A percentile compares a stretch with the other conserved stretches of the same genome.
Evolutionary conservation across 2,797 vertebrate species (phyloP).

Genomic region (Periparus ater): DNA sequence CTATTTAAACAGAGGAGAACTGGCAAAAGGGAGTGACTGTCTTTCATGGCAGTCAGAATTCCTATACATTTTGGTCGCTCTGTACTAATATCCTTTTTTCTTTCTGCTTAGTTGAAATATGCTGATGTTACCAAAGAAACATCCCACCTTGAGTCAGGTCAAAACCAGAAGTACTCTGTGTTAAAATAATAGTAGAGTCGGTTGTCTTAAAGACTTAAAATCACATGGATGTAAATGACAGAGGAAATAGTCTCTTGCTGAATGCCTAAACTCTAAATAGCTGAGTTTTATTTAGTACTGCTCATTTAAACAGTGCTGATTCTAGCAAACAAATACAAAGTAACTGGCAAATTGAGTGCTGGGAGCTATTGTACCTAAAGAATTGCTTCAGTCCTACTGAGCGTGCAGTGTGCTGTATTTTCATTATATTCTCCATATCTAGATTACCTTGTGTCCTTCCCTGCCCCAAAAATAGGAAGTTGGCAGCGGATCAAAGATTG

Average conservation of each 20-base stretch:
- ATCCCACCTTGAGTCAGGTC: background rate
- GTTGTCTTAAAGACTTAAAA: background rate
- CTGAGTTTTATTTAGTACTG: background rate
- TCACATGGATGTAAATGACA: background rate
- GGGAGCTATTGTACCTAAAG: background rate
- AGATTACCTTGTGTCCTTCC: background rate
- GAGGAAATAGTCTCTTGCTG: background rate
- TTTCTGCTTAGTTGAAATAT: background rate
- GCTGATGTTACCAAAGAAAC: background rate
- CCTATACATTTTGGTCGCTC: background rate
- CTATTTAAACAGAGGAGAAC: background rate
- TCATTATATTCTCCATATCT: background rate
- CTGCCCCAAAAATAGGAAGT: background rate
- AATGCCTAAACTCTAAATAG: background rate
- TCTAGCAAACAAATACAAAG: background rate
- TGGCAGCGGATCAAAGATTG: background rate
- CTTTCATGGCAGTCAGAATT: background rate
- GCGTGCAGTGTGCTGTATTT: background rate
- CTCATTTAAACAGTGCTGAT: background rate
- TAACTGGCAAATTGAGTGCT: background rate
- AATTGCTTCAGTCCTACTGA: background rate
- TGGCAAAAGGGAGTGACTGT: background rate
- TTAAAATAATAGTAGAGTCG: background rate
- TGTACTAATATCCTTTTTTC: background rate
- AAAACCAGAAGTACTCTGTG: background rate